phyloP scores from a whole-genome alignment of 2,888 invertebrate species.

The Lycia hirtaria region DNA sequence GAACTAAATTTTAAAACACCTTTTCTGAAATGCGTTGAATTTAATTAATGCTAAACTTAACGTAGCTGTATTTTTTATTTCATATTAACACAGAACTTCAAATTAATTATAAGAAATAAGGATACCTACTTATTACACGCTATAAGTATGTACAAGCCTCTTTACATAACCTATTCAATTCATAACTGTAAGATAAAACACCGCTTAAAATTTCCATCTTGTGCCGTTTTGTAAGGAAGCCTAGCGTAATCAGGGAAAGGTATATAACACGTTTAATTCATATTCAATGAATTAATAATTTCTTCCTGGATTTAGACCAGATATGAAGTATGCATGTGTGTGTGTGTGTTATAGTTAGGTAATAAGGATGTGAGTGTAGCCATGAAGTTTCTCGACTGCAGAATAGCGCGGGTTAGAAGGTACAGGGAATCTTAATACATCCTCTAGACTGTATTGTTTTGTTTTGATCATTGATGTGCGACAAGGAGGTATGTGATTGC shows the following conservation, averaged over 20 bases:
- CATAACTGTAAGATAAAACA: not conserved
- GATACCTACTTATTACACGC: too few species aligned
- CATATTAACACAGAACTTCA: too few species aligned
- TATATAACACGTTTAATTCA: constrained; percentile 15
- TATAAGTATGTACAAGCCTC: too few species aligned
- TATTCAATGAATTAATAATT: constrained; percentile 26
- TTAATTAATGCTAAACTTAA: too few species aligned
- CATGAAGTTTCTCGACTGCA: constrained; percentile 1
- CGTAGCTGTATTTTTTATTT: too few species aligned
- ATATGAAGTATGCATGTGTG: constrained; percentile 6
- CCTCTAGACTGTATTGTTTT: constrained; percentile 47
- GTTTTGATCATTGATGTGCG: constrained; percentile 18
- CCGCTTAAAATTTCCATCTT: constrained; percentile 2
- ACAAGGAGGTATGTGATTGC: constrained; percentile 40
- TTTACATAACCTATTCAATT: not conserved
- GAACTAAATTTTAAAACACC: too few species aligned
- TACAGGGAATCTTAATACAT: constrained; percentile 37
- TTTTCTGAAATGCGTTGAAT: too few species aligned
- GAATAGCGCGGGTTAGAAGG: constrained; percentile 43
- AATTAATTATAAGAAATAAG: too few species aligned
- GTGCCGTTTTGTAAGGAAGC: constrained; percentile 25
- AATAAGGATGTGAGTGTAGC: constrained; percentile 17
- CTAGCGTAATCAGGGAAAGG: constrained; percentile 16
- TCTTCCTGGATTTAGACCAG: constrained; percentile 10
- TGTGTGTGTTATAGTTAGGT: constrained; percentile 25